phyloP scores from a whole-genome alignment of 1,140 invertebrate genomes.

The Penaeus japonicus region DNA sequence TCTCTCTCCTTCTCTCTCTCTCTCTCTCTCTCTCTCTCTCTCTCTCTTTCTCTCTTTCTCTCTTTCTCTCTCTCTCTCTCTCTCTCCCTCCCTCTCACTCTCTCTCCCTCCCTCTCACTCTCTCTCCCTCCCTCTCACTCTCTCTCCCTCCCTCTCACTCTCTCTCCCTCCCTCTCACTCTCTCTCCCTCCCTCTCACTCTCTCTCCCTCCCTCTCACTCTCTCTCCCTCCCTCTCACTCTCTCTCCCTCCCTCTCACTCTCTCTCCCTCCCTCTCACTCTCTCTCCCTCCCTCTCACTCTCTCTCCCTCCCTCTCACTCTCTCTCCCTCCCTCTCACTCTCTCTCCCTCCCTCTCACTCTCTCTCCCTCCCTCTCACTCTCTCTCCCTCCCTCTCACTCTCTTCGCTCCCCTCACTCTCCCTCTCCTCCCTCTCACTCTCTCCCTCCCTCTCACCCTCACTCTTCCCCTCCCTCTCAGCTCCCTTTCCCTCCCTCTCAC shows the following conservation, averaged over 20 bases:
- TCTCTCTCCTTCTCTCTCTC: constrained; percentile 12
- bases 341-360: constrained; percentile 9
- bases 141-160: no score
- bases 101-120: not conserved
- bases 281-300: not conserved
- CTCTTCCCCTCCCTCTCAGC: not conserved
- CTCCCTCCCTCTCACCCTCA: not conserved
- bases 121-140: no score
- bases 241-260: constrained; percentile 20
- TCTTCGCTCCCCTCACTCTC: no score
- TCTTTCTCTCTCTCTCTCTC: not conserved
- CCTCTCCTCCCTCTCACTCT: not conserved
- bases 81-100: not conserved
- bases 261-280: constrained; percentile 1
- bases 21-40: constrained; percentile 20
- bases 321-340: not conserved
- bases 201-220: constrained; percentile 8
- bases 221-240: not conserved
- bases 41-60: not conserved
- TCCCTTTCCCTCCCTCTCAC: not conserved
- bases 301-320: not conserved
- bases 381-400: no score
- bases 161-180: not conserved
- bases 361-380: constrained; percentile 11
- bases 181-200: constrained; percentile 15